Evolutionary conservation across 1,140 invertebrate genomes (phyloP).

Genomic region (Homalodisca vitripennis): DNA sequence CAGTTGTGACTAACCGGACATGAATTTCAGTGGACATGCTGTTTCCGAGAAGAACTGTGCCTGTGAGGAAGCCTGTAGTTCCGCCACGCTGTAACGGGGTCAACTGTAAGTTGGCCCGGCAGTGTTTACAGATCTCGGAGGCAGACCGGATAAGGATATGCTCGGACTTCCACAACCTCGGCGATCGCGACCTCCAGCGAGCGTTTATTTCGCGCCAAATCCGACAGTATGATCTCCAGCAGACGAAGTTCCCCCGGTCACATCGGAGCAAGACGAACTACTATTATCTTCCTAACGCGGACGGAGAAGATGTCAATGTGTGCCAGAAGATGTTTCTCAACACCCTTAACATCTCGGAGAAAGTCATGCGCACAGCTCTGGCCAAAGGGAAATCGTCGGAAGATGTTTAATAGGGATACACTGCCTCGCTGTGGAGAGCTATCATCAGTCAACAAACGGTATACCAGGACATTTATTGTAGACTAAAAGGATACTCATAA

Average conservation of each 20-base stretch:
- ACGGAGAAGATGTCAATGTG: constrained; percentile 4
- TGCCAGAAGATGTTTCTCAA: constrained; percentile 11
- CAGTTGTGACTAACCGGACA: too few relatives aligned
- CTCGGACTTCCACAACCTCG: constrained; percentile 49
- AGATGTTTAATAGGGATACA: too few relatives aligned
- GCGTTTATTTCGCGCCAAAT: constrained; percentile 46
- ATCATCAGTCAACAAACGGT: too few relatives aligned
- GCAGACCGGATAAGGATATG: not conserved
- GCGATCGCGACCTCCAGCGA: constrained; percentile 51
- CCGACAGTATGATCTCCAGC: constrained; percentile 47
- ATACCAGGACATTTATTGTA: too few relatives aligned
- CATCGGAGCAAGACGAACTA: constrained; percentile 18
- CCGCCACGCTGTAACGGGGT: not conserved
- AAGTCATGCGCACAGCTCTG: constrained; percentile 7
- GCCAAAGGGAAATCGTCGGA: too few relatives aligned
- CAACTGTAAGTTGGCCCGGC: not conserved
- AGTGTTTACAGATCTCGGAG: not conserved
- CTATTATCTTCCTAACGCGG: constrained; percentile 1
- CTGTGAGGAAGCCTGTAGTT: not conserved
- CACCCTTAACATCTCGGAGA: constrained; percentile 12
- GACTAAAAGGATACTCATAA: too few relatives aligned
- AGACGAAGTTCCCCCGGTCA: constrained; percentile 47
- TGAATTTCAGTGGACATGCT: not conserved
- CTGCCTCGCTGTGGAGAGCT: too few relatives aligned
- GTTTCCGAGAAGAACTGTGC: not conserved